Evolutionary conservation across 2,888 invertebrate species (phyloP).

Genomic region (Thelaira solivaga): DNA sequence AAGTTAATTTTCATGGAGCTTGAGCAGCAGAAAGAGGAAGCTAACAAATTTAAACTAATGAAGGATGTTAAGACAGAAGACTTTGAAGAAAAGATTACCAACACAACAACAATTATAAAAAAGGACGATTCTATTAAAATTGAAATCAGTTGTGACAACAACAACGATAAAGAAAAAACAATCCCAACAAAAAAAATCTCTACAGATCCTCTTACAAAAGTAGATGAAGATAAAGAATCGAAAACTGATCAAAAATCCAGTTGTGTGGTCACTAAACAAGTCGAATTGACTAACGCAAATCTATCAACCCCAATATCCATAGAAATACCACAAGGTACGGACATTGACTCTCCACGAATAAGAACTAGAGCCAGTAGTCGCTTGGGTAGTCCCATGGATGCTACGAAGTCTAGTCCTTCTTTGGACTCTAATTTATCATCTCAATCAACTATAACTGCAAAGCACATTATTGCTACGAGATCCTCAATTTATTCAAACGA

Average conservation of each 20-base stretch:
- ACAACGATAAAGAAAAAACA: conserved; percentile 39
- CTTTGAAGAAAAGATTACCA: conserved; percentile 62
- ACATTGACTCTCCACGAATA: conserved; percentile 78
- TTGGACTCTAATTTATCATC: conserved; percentile 12
- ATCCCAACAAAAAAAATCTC: conserved; percentile 3
- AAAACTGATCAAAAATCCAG: conserved; percentile 6
- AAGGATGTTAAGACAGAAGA: conserved; percentile 51
- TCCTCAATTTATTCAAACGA: conserved; percentile 58
- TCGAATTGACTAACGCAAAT: conserved; percentile 1
- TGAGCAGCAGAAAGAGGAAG: background rate
- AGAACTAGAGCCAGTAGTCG: conserved; percentile 84
- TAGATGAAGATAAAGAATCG: conserved; percentile 22
- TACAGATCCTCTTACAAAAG: background rate
- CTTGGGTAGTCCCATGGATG: conserved; percentile 82
- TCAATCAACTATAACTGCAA: conserved; percentile 20
- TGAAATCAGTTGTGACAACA: conserved; percentile 39
- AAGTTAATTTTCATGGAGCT: conserved; percentile 17
- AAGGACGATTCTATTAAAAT: conserved; percentile 36
- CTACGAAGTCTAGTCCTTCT: conserved; percentile 67
- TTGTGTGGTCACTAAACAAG: background rate
- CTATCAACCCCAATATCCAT: conserved; percentile 85
- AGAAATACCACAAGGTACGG: conserved; percentile 84
- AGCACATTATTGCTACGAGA: conserved; percentile 65
- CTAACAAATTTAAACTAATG: background rate
- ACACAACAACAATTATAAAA: conserved; percentile 39